Evolutionary conservation across 2,113 vertebrate species (phyloP).

Genomic region (Charina bottae): DNA sequence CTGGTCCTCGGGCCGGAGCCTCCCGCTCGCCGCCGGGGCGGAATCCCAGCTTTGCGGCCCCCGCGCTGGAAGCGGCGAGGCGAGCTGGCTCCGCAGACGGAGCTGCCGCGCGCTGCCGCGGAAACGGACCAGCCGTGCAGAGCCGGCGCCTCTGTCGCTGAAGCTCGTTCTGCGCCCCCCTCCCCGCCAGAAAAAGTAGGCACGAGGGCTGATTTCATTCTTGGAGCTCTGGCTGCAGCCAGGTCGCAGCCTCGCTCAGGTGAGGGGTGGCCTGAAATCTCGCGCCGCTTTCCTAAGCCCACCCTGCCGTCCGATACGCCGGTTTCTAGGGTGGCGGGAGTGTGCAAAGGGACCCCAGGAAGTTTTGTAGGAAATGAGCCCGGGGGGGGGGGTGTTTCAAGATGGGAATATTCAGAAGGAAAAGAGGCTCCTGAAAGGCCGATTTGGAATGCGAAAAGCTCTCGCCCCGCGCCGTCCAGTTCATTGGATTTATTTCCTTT

Average conservation of each 20-base stretch:
- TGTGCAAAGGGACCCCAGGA: neutral
- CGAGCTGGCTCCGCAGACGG: neutral
- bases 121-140: neutral
- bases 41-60: neutral
- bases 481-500: neutral
- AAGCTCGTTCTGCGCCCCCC: neutral
- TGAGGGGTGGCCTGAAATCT: neutral
- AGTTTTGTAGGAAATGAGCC: neutral
- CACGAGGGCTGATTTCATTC: neutral
- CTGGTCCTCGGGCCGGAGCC: neutral
- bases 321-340: neutral
- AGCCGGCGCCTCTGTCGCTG: neutral
- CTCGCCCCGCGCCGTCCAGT: fast-evolving
- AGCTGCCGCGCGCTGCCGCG: neutral
- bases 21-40: neutral
- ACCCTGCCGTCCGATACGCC: neutral
- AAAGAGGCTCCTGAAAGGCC: neutral
- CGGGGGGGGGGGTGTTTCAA: neutral
- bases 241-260: neutral
- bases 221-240: neutral
- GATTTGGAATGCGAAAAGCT: neutral
- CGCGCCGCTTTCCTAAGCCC: neutral
- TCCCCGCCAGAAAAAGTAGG: neutral
- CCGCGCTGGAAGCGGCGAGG: neutral
- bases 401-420: neutral